Conservation (phyloP, 2,888 invertebrate species). For the Caenorhabditis parvicauda region DNA sequence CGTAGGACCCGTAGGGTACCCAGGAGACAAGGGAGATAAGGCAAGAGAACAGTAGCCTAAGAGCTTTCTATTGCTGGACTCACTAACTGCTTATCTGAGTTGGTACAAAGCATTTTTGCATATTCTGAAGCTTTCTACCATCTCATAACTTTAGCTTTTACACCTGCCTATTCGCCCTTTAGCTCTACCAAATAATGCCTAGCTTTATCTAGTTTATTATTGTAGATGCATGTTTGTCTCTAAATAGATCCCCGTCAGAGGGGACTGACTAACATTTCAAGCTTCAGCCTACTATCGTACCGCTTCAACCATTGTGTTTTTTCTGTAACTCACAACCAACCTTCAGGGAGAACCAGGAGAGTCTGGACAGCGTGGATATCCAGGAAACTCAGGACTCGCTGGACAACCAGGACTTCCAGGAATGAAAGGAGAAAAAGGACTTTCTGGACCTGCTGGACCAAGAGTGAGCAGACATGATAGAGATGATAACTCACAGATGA, state of each 20-base stretch:
- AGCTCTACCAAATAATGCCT: too few species aligned
- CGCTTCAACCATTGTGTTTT: too few species aligned
- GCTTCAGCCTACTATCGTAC: neutral
- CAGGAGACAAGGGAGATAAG: slow-evolving; percentile 73
- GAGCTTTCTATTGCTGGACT: neutral
- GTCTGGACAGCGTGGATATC: slow-evolving; percentile 56
- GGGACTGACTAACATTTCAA: neutral
- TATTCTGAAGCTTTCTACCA: too few species aligned
- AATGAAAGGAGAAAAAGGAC: slow-evolving; percentile 60
- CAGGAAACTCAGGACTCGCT: slow-evolving; percentile 67
- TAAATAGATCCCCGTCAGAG: neutral
- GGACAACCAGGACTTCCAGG: slow-evolving; percentile 65
- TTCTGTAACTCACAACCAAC: too few species aligned
- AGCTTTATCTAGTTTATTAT: too few species aligned
- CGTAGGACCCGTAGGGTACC: slow-evolving; percentile 63
- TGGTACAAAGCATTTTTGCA: too few species aligned
- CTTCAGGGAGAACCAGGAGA: slow-evolving; percentile 62
- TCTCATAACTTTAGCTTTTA: too few species aligned
- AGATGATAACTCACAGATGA: neutral
- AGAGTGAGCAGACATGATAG: slow-evolving; percentile 65
- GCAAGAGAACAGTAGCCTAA: slow-evolving; percentile 45
- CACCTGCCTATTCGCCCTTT: too few species aligned
- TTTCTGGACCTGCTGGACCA: slow-evolving; percentile 73
- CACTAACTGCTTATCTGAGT: neutral
- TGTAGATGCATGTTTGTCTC: too few species aligned